Evolutionary conservation across 1,140 invertebrate genomes (phyloP), one percentile per base, ranked within the genome.

Genomic region (Lamellibrachia luymesi): DNA sequence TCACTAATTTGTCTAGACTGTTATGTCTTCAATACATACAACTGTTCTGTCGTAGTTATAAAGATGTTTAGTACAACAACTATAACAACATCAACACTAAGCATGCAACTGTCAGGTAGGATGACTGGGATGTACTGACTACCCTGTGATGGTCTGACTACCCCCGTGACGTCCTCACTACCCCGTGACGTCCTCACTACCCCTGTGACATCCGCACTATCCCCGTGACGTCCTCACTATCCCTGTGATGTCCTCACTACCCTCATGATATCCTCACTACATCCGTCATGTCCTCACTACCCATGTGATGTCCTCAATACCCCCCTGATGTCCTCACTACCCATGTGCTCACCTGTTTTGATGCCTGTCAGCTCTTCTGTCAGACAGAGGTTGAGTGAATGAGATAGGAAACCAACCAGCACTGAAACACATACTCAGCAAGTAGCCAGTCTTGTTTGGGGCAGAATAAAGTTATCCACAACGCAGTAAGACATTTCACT

Each of bases 371-470:
- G 92, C 25, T 2, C 10, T 50, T 17, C 92, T 94, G 22, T 94
- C 93, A 64, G 97, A 95, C 94, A 97, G 95, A 27, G 95, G 96
- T 96, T 98, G 98, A 50, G 98, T 98, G 95, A 98, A 99, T 22
- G 98, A 98, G 56, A 98, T 96, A 1, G 98, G 98, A 96, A 99
- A 99, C 98, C 98, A 99, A n/a, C 98, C 98, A 92, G 98, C 98
- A 94, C 98, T 95, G 92, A 38, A 80, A 80, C 64, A 80, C 52
- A 56, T 6, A 56, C 38, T 38, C 38, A 38, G 38, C 1, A 38
- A 38, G 38, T 38, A 38, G 38, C 38, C 38, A 38, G 38, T 38
- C 38, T 38, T 38, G 38, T 38, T 38, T 38, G 38, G 38, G 38
- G 38, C 38, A 38, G 38, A 38, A 38, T 38, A 38, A 38, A 38